Percentiles rank a stretch among this genome's conserved stretches.
Evolutionary conservation across 2,797 vertebrate species (phyloP).

Genomic region (Gambusia yucatana): DNA sequence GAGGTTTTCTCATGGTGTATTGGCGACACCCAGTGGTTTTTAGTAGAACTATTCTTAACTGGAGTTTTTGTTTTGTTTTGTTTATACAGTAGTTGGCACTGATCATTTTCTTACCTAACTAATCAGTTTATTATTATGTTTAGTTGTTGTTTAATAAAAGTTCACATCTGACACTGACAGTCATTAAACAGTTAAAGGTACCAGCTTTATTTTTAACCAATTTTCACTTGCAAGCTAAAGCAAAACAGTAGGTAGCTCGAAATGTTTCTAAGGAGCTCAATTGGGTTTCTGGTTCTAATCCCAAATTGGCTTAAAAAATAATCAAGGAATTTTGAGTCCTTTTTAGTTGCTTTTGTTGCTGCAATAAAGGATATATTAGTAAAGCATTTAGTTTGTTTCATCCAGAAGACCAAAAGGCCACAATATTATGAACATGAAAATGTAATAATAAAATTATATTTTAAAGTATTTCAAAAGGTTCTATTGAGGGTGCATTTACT

Average conservation of each 20-base stretch:
- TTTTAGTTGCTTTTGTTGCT: background rate
- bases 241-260: background rate
- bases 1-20: background rate
- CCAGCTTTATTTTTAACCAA: background rate
- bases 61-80: background rate
- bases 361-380: background rate
- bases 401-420: background rate
- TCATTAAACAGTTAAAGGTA: background rate
- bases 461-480: background rate
- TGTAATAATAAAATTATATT: background rate
- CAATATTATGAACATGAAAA: background rate
- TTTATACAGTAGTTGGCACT: background rate
- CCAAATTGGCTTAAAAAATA: background rate
- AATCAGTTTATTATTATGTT: background rate
- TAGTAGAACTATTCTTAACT: background rate
- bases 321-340: background rate
- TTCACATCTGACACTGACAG: background rate
- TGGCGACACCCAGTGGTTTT: conserved; percentile 8
- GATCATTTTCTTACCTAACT: background rate
- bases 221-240: background rate
- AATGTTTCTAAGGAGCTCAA: background rate
- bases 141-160: background rate
- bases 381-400: background rate
- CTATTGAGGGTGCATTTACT: background rate
- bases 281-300: background rate